A percentile compares a stretch with the other conserved stretches of the same genome.
phyloP scores from a whole-genome alignment of 2,113 vertebrate genomes.

The Phoxinus phoxinus region DNA sequence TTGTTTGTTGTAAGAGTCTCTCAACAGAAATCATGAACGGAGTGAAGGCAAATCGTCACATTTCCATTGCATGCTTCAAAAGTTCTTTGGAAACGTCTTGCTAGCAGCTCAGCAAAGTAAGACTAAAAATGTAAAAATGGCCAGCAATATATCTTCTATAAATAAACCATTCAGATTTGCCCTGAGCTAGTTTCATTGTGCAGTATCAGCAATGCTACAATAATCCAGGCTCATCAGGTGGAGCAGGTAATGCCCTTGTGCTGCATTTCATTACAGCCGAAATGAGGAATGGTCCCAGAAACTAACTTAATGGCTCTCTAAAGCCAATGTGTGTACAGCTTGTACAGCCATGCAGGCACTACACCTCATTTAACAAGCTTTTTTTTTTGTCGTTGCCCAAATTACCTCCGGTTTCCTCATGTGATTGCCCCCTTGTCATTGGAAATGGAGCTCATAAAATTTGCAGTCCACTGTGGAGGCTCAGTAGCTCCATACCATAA shows the following conservation, averaged over 20 bases:
- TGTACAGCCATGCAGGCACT: background rate
- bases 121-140: background rate
- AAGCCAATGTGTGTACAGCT: slow-evolving; percentile 28
- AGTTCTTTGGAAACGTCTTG: background rate
- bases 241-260: background rate
- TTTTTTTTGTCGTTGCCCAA: slow-evolving; percentile 9
- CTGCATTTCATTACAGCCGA: slow-evolving; percentile 8
- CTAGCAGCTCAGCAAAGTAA: background rate
- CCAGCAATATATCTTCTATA: background rate
- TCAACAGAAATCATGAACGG: background rate
- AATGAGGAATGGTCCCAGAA: slow-evolving; percentile 22
- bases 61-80: background rate
- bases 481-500: slow-evolving; percentile 26
- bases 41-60: background rate
- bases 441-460: slow-evolving; percentile 44
- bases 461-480: background rate
- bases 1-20: background rate
- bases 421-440: slow-evolving; percentile 45
- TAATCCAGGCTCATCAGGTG: slow-evolving; percentile 15
- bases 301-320: slow-evolving; percentile 42
- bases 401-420: slow-evolving; percentile 36
- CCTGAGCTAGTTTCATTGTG: slow-evolving; percentile 19
- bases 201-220: slow-evolving; percentile 13
- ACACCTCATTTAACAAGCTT: slow-evolving; percentile 34
- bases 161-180: slow-evolving; percentile 8